A percentile compares a stretch with the other conserved stretches of the same genome.
Conservation (phyloP, 2,113 vertebrate species). For the Brevimyrus niger region DNA sequence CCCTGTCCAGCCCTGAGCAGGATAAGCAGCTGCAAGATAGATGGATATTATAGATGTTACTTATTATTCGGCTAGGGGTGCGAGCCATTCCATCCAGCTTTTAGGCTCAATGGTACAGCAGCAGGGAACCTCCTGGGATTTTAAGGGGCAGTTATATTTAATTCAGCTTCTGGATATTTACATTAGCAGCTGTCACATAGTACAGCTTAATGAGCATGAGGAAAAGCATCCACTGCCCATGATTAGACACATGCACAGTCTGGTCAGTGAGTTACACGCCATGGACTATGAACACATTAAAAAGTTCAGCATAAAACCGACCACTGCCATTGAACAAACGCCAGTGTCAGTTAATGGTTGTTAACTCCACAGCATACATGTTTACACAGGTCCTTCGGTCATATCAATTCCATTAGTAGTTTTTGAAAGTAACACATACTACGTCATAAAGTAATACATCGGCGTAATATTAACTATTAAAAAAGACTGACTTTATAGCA, state of each 20-base stretch:
- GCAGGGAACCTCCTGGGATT: not conserved
- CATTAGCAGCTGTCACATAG: not conserved
- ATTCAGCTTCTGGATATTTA: not conserved
- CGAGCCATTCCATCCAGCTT: not conserved
- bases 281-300: not conserved
- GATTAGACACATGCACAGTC: not conserved
- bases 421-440: not conserved
- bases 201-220: not conserved
- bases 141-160: not conserved
- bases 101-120: not conserved
- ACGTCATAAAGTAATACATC: not conserved
- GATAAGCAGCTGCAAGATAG: not conserved
- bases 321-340: not conserved
- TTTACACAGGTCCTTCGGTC: not conserved
- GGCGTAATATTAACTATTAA: not conserved
- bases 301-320: not conserved
- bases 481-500: not conserved
- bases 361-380: not conserved
- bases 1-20: not conserved
- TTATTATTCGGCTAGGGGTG: not conserved
- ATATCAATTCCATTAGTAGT: not conserved
- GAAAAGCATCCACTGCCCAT: not conserved
- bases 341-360: not conserved
- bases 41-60: not conserved
- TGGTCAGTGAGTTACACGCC: not conserved